Conservation (phyloP, 2,797 vertebrate species). For the Loriculus beryllinus region DNA sequence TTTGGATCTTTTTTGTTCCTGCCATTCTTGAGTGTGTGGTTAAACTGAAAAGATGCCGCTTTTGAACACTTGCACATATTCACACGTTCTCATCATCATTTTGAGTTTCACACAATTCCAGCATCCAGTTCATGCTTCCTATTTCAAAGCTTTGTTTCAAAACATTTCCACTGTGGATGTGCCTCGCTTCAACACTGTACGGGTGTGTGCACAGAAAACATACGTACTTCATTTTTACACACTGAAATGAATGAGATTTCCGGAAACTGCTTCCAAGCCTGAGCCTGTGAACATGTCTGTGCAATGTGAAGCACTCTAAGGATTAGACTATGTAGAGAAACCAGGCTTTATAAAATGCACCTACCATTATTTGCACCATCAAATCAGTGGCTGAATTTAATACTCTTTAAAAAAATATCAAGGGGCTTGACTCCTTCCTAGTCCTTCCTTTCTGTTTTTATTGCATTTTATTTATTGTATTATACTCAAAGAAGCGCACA, state of each 20-base stretch:
- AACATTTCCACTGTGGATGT: neutral
- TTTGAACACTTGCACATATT: neutral
- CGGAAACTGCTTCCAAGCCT: neutral
- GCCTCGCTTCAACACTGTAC: neutral
- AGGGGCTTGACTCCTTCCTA: neutral
- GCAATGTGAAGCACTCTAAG: fast-evolving
- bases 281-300: neutral
- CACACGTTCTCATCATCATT: neutral
- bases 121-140: neutral
- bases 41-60: neutral
- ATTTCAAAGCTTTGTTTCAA: constrained; percentile 25
- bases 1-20: neutral
- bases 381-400: neutral
- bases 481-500: neutral
- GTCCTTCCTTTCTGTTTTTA: fast-evolving
- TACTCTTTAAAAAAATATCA: neutral
- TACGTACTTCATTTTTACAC: neutral
- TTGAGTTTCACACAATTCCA: constrained; percentile 27
- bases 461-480: neutral
- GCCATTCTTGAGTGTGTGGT: neutral
- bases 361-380: neutral
- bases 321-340: neutral
- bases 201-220: neutral
- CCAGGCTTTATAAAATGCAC: neutral
- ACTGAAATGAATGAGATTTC: neutral